A percentile compares a stretch with the other conserved stretches of the same genome.
Evolutionary conservation across 2,113 vertebrate genomes (phyloP).

Genomic region (Hassar affinis): DNA sequence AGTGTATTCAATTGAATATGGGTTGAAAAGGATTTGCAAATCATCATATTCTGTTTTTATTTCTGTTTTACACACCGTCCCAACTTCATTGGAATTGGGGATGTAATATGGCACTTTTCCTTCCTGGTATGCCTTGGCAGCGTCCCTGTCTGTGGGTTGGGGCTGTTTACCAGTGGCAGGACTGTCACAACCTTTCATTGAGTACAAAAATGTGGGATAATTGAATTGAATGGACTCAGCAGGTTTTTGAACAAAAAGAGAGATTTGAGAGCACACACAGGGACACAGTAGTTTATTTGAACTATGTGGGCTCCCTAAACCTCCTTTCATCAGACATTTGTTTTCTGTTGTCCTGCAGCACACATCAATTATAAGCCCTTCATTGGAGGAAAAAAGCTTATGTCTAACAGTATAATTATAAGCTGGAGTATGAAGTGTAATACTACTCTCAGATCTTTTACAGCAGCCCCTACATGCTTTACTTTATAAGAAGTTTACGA

Average conservation of each 20-base stretch:
- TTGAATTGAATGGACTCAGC: constrained; percentile 56
- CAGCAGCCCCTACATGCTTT: background rate
- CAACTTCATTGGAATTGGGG: no score
- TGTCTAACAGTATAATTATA: background rate
- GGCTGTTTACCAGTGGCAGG: constrained; percentile 41
- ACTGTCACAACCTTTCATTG: constrained; percentile 39
- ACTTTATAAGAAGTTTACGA: background rate
- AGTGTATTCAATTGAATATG: no score
- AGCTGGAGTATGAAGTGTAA: background rate
- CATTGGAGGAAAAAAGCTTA: background rate
- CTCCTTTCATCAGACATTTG: background rate
- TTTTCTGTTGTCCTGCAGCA: background rate
- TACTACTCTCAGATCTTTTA: background rate
- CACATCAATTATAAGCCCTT: background rate
- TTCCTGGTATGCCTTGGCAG: background rate
- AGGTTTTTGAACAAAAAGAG: constrained; percentile 56
- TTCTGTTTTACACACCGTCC: no score
- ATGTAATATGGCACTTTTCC: no score
- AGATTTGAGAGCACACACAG: constrained; percentile 48
- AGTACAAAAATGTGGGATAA: constrained; percentile 47
- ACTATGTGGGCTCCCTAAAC: background rate
- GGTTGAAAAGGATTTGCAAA: no score
- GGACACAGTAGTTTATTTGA: background rate
- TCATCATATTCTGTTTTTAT: no score
- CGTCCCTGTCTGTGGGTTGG: background rate